Evolutionary conservation across 2,113 vertebrate genomes (phyloP).

Genomic region (Dasyornis broadbenti): DNA sequence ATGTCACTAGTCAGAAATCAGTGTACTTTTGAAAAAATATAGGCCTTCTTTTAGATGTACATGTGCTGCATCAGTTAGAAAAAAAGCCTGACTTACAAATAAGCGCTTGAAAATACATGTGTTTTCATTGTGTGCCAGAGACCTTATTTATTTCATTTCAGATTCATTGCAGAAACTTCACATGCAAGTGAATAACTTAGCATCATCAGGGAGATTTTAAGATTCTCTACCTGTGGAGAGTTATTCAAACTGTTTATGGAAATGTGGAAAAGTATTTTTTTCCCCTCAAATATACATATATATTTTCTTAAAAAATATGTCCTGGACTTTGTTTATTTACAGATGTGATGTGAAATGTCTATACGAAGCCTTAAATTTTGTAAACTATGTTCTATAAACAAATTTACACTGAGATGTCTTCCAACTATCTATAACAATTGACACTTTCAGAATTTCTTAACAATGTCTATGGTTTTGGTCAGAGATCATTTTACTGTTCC

Average conservation of each 20-base stretch:
- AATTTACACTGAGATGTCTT: background rate
- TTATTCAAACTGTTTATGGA: constrained; percentile 29
- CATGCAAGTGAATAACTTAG: constrained; percentile 5
- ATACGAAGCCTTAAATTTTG: background rate
- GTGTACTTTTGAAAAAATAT: background rate
- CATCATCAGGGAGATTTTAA: constrained; percentile 28
- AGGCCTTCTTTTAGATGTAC: background rate
- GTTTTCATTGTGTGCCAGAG: constrained; percentile 32
- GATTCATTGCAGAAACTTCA: constrained; percentile 26
- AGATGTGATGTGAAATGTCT: background rate
- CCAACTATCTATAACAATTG: background rate
- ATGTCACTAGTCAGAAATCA: background rate
- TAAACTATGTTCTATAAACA: background rate
- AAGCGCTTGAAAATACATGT: background rate
- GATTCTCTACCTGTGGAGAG: constrained; percentile 7
- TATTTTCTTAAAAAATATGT: background rate
- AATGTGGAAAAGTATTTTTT: background rate
- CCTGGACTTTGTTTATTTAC: background rate
- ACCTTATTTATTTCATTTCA: constrained; percentile 26
- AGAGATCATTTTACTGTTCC: background rate
- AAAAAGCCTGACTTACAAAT: background rate
- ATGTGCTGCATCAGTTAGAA: background rate
- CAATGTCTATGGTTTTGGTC: background rate
- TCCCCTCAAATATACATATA: background rate
- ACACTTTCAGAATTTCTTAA: background rate